These are phyloP conservation scores for Agrotis ipsilon DNA, from an alignment of 2,888 invertebrate genomes.

Conservation along the genomic window DNA sequence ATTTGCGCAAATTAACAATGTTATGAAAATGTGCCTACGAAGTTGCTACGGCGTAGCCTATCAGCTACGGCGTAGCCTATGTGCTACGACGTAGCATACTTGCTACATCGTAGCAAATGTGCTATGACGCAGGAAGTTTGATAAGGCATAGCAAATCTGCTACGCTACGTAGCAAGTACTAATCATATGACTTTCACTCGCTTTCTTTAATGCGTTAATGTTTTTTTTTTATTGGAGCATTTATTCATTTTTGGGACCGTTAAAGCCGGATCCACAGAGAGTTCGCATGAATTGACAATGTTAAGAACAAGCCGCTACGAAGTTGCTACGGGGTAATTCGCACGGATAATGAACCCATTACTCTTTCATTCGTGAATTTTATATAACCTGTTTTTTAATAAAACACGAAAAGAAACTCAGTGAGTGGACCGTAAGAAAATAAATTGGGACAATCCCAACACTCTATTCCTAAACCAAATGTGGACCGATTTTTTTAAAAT, in stretches of 20 bases:
- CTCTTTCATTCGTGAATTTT: not conserved
- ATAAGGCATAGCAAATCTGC: not conserved
- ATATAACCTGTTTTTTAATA: not conserved
- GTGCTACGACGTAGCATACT: not conserved
- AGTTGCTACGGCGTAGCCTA: conserved; percentile 11
- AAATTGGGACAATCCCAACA: no score
- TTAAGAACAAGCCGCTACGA: not conserved
- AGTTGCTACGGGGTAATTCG: not conserved
- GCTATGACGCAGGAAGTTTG: not conserved
- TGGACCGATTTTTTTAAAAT: no score
- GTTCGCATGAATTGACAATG: not conserved
- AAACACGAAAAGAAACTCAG: not conserved
- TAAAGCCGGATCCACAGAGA: not conserved
- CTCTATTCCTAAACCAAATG: no score
- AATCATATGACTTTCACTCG: conserved; percentile 76
- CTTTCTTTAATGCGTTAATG: no score
- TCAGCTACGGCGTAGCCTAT: conserved; percentile 9
- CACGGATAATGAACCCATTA: not conserved
- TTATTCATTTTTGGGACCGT: no score
- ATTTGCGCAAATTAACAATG: not conserved
- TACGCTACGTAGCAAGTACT: conserved; percentile 21
- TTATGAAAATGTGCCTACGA: not conserved
- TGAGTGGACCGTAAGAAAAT: no score
- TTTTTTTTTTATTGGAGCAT: no score
- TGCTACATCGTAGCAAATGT: not conserved